A percentile compares a stretch with the other conserved stretches of the same genome.
phyloP scores from a whole-genome alignment of 2,888 invertebrate species.

The Caenorhabditis panamensis region DNA sequence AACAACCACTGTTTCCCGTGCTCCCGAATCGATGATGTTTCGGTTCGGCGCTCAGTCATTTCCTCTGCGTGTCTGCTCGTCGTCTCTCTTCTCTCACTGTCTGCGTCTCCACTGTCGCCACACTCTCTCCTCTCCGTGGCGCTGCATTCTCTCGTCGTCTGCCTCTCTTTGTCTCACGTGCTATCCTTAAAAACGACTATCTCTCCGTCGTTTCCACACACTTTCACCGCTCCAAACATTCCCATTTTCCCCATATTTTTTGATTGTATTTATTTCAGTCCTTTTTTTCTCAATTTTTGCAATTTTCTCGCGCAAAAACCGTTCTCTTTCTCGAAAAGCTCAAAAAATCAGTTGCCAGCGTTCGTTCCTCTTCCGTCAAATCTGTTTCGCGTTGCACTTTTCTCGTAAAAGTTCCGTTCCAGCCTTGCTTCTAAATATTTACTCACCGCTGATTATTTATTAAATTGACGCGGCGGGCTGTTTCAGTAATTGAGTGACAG shows the following conservation, averaged over 20 bases:
- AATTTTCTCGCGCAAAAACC: not conserved
- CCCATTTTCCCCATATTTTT: conserved; percentile 25
- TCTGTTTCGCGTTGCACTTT: no score
- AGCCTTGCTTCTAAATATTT: no score
- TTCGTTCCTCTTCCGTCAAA: not conserved
- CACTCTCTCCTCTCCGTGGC: conserved; percentile 33
- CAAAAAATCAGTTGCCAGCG: conserved; percentile 20
- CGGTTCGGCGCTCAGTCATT: conserved; percentile 12
- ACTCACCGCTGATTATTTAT: not conserved
- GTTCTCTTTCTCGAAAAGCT: not conserved
- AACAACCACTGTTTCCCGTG: not conserved
- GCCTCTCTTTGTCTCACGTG: conserved; percentile 33
- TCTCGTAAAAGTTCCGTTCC: no score
- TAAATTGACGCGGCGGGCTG: not conserved
- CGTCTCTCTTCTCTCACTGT: conserved; percentile 20
- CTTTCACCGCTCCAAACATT: conserved; percentile 50
- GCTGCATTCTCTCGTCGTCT: conserved; percentile 37
- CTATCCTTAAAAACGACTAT: conserved; percentile 27
- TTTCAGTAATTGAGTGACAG: conserved; percentile 3
- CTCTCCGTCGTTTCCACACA: conserved; percentile 59
- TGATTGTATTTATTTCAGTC: conserved; percentile 28
- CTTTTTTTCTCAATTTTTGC: conserved; percentile 24
- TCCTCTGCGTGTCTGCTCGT: conserved; percentile 6
- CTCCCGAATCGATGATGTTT: conserved; percentile 34
- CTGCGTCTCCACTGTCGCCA: conserved; percentile 53